Percentiles rank a stretch among this genome's conserved stretches.
Evolutionary conservation across 2,113 vertebrate species (phyloP).

Genomic region (Onychorhynchus coronatus): DNA sequence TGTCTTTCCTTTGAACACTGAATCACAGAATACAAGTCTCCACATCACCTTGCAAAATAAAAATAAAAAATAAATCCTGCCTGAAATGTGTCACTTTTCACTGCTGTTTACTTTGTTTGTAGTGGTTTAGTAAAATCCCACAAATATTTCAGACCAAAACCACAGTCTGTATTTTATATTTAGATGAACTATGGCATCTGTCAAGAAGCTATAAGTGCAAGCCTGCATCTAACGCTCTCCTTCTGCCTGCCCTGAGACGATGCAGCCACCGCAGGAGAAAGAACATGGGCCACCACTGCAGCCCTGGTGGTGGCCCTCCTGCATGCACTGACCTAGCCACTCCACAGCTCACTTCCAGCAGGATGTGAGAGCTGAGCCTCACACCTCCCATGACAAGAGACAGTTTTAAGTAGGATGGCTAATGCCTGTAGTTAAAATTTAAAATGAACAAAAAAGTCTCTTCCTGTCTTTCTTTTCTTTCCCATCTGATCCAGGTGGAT

Average conservation of each 20-base stretch:
- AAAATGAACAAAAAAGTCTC: not conserved
- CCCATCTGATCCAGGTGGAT: not conserved
- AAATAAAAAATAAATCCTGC: not conserved
- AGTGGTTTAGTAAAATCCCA: slow-evolving; percentile 47
- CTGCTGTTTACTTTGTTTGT: slow-evolving; percentile 40
- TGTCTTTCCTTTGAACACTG: not conserved
- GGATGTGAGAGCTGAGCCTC: not conserved
- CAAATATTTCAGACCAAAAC: slow-evolving; percentile 56
- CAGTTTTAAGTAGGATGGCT: not conserved
- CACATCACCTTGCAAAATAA: not conserved
- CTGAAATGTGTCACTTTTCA: slow-evolving; percentile 24
- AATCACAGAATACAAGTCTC: not conserved
- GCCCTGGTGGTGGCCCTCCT: slow-evolving; percentile 4
- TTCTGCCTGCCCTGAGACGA: not conserved
- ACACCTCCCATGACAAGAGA: not conserved
- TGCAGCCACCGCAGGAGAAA: slow-evolving; percentile 66
- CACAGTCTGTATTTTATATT: slow-evolving; percentile 13
- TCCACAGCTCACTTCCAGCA: not conserved
- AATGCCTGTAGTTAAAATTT: not conserved
- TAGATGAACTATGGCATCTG: not conserved
- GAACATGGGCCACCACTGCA: slow-evolving; percentile 44
- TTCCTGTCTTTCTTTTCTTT: not conserved
- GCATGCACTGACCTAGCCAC: not conserved
- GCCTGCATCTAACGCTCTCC: not conserved
- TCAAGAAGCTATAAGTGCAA: not conserved